phyloP scores from a whole-genome alignment of 2,113 vertebrate species.

The Salvelinus alpinus region DNA sequence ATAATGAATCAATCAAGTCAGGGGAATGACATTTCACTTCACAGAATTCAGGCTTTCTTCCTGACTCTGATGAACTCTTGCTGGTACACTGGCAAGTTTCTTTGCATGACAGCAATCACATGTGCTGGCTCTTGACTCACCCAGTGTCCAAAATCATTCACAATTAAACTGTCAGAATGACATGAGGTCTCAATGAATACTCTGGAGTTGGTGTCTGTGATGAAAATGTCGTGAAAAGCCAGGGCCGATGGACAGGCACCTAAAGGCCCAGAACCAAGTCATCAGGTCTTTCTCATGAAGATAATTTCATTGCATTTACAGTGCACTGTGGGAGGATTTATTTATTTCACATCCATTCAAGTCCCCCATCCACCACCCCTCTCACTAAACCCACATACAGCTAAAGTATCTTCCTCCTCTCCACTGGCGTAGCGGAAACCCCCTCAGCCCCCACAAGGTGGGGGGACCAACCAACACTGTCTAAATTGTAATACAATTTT shows the following conservation, averaged over 20 bases:
- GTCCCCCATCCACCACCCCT: constrained; percentile 3
- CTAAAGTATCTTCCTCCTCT: too few relatives aligned
- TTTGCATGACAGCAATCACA: constrained; percentile 60
- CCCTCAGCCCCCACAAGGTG: too few relatives aligned
- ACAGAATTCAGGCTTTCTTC: constrained; percentile 41
- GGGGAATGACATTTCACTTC: constrained; percentile 51
- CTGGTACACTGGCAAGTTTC: constrained; percentile 38
- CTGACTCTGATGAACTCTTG: constrained; percentile 55
- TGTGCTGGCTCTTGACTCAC: constrained; percentile 36
- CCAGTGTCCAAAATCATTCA: constrained; percentile 64
- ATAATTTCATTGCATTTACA: too few relatives aligned
- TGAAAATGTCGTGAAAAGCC: neutral
- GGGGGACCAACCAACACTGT: too few relatives aligned
- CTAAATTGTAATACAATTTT: too few relatives aligned
- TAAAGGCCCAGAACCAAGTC: constrained; percentile 45
- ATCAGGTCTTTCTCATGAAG: constrained; percentile 31
- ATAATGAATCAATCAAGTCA: constrained; percentile 66
- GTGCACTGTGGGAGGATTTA: constrained; percentile 34
- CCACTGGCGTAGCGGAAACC: too few relatives aligned
- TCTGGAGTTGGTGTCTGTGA: constrained; percentile 23
- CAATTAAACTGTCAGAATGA: constrained; percentile 61
- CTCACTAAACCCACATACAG: too few relatives aligned
- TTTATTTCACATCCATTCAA: constrained; percentile 72
- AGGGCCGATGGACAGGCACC: constrained; percentile 44
- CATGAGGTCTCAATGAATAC: constrained; percentile 59